Percentiles rank a stretch among this genome's conserved stretches.
These are phyloP conservation scores for Epinephelus awoara DNA, from an alignment of 2,797 vertebrate genomes.

Conservation along the genomic window DNA sequence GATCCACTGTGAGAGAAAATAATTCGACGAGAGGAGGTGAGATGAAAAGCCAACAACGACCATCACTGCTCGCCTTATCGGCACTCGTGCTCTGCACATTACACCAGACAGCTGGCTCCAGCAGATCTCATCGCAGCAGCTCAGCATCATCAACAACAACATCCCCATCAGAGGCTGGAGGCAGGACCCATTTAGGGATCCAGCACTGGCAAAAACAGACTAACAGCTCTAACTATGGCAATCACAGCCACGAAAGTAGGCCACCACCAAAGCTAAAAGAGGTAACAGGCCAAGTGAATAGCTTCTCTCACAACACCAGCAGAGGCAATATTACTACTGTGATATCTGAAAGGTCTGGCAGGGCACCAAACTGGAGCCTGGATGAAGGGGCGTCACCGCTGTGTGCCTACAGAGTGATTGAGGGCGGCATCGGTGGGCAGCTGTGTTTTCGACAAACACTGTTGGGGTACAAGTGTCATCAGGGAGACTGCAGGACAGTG, in stretches of 20 bases:
- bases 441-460: conserved; percentile 91
- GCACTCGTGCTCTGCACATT: conserved; percentile 78
- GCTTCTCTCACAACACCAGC: conserved; percentile 56
- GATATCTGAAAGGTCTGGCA: conserved; percentile 45
- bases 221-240: conserved; percentile 52
- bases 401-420: conserved; percentile 92
- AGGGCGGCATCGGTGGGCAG: conserved; percentile 79
- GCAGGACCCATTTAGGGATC: conserved; percentile 41
- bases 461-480: conserved; percentile 87
- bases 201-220: conserved; percentile 34
- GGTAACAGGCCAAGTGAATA: conserved; percentile 17
- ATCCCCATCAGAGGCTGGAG: conserved; percentile 51
- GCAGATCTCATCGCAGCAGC: conserved; percentile 47
- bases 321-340: conserved; percentile 58
- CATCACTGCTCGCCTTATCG: conserved; percentile 74
- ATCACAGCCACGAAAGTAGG: conserved; percentile 48
- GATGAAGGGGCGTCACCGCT: conserved; percentile 72
- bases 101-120: conserved; percentile 60
- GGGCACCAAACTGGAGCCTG: conserved; percentile 48
- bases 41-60: conserved; percentile 74
- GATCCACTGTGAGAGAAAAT: conserved; percentile 66
- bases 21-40: conserved; percentile 55
- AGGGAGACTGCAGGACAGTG: conserved; percentile 85
- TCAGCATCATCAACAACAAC: conserved; percentile 49
- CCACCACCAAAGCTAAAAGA: conserved; percentile 58